These are phyloP conservation scores for Numenius phaeopus DNA, from an alignment of 2,797 vertebrate genomes.

Conservation along the genomic window DNA sequence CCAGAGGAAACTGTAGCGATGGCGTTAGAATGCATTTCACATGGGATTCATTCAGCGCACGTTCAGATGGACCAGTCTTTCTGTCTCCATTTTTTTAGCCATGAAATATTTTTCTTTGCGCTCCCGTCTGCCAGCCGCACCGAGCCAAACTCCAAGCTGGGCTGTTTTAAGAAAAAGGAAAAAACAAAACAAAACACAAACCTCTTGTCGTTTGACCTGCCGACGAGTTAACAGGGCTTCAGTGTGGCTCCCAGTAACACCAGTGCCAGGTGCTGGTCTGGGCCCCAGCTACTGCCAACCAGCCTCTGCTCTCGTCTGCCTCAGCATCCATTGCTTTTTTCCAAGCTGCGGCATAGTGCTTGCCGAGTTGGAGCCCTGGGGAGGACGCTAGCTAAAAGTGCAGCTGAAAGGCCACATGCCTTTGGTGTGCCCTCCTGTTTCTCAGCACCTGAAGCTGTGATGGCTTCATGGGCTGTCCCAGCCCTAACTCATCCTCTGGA, in stretches of 20 bases:
- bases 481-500: neutral
- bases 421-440: neutral
- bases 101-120: constrained; percentile 70
- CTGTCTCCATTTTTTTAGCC: constrained; percentile 73
- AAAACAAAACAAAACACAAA: neutral
- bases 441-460: neutral
- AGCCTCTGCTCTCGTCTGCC: neutral
- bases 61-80: constrained; percentile 58
- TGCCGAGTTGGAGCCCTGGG: neutral
- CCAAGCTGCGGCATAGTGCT: neutral
- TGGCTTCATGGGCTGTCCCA: neutral
- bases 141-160: constrained; percentile 33
- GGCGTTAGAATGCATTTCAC: constrained; percentile 57
- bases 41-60: constrained; percentile 49
- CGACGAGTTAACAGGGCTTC: neutral
- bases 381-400: neutral
- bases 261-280: neutral
- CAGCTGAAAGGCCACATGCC: accelerated
- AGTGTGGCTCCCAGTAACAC: neutral
- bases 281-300: neutral
- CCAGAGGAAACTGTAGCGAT: constrained; percentile 66
- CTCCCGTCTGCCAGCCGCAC: constrained; percentile 37
- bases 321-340: constrained; percentile 22
- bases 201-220: constrained; percentile 31
- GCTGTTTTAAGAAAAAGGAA: constrained; percentile 33